Base-by-base conservation (phyloP, 2,888 invertebrate species). In the Anagyrus pseudococci region DNA sequence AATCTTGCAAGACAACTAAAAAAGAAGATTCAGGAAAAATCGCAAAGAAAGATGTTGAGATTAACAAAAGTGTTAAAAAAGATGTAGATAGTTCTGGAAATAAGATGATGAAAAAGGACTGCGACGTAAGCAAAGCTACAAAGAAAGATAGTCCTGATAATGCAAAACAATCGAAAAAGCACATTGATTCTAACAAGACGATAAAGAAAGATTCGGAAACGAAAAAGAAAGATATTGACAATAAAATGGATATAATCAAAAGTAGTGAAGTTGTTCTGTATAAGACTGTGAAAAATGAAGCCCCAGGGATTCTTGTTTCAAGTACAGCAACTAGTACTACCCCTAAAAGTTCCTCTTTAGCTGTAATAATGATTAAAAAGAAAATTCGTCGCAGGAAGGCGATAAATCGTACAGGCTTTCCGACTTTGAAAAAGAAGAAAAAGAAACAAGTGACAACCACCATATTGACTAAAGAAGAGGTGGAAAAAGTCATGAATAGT, bases 331-430 rank as follows among this genome's bases (percentile, higher is more conserved):
- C 7, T n/a, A n/a, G n/a, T 29, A 13, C 29, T 10, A 58, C 15
- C 17, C 13, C 37, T 22, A 53, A 17, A 1, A 58, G 40, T 37
- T 56, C 57, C 68, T 61, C 68, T 7, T 58, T 72, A 47, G 70
- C 73, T 4, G 61, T 76, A 2, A 68, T 74, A 1, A 48, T 58
- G 57, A 57, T 66, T 4, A 86, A 87, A 72, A 84, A 85, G 71
- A 85, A 85, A 68, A 79, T 83, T 8, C 78, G 85, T 19, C 85
- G 92, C 70, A 86, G 93, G 43, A 90, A 93, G 77, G 88, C 91
- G 20, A 89, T 92, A 44, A 94, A 94, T 76, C 85, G 93, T 71
- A 94, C 94, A 19, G 95, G 95, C 3, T 95, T 95, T 78, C 95
- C 95, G 0, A 91, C 88, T 22, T 83, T 91, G 17, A 92, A 92